Percentiles rank a stretch among this genome's conserved stretches.
These are phyloP conservation scores for Caenorhabditis sp. DNA, from an alignment of 2,888 invertebrate genomes.

Conservation along the genomic window DNA sequence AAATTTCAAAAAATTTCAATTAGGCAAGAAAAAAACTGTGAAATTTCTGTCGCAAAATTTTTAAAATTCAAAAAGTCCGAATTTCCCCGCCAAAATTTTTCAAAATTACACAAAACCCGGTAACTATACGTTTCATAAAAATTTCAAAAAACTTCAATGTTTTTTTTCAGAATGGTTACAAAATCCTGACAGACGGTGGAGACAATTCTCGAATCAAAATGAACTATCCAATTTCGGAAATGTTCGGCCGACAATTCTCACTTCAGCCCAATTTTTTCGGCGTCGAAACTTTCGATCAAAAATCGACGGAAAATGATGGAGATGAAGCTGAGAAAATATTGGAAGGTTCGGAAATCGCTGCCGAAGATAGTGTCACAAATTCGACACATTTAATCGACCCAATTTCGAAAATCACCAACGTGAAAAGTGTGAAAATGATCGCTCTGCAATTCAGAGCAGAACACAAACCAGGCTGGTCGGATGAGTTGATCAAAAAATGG, in stretches of 20 bases:
- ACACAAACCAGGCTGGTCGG: slow-evolving; percentile 61
- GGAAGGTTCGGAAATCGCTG: neutral
- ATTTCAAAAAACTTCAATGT: too few relatives aligned
- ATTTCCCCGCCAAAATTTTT: too few relatives aligned
- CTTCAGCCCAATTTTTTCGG: slow-evolving; percentile 66
- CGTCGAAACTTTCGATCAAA: slow-evolving; percentile 48
- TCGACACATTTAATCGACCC: slow-evolving; percentile 28
- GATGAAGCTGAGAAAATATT: slow-evolving; percentile 16
- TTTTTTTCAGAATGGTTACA: slow-evolving; percentile 55
- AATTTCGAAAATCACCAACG: slow-evolving; percentile 43
- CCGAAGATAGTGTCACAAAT: slow-evolving; percentile 2
- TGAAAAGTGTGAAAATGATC: slow-evolving; percentile 65
- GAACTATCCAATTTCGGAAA: slow-evolving; percentile 60
- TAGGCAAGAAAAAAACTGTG: too few relatives aligned
- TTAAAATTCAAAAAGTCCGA: too few relatives aligned
- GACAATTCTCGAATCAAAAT: slow-evolving; percentile 50
- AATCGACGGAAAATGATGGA: slow-evolving; percentile 27
- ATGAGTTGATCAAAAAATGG: slow-evolving; percentile 60
- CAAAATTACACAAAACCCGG: too few relatives aligned
- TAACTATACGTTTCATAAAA: too few relatives aligned
- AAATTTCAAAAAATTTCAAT: too few relatives aligned
- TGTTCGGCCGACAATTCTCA: slow-evolving; percentile 61
- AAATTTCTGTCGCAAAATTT: too few relatives aligned
- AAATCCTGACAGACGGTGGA: slow-evolving; percentile 54
- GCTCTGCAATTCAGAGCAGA: slow-evolving; percentile 59